Percentiles rank a stretch among this genome's conserved stretches.
These are phyloP conservation scores for Araneus ventricosus DNA, from an alignment of 1,140 invertebrate genomes.

Conservation along the genomic window DNA sequence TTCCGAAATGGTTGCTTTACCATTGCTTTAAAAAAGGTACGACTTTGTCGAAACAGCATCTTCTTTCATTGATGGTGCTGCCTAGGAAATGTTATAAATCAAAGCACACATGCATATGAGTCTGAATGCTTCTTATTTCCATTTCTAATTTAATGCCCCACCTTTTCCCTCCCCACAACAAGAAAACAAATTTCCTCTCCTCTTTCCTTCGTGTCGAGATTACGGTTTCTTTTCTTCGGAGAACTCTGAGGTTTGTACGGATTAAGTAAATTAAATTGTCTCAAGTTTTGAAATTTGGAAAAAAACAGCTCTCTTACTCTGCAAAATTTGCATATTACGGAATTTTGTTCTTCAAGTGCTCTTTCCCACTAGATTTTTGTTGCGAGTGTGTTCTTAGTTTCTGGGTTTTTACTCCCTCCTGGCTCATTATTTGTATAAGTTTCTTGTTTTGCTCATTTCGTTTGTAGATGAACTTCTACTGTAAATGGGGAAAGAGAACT, in stretches of 20 bases:
- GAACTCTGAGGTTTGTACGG: conserved; percentile 1
- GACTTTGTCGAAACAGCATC: no score
- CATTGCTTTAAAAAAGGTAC: no score
- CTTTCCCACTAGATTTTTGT: background rate
- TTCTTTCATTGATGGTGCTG: background rate
- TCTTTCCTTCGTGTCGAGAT: background rate
- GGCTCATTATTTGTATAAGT: conserved; percentile 26
- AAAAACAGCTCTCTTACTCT: conserved; percentile 9
- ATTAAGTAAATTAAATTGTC: conserved; percentile 50
- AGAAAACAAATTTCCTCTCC: conserved; percentile 14
- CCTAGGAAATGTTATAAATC: conserved; percentile 4
- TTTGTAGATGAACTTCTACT: conserved; percentile 11
- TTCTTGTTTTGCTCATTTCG: conserved; percentile 24
- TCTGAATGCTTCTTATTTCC: conserved; percentile 23
- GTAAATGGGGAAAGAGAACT: background rate
- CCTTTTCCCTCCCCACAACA: background rate
- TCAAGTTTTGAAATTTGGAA: conserved; percentile 26
- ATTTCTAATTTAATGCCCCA: conserved; percentile 26
- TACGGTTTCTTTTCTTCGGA: background rate
- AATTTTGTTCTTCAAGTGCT: conserved; percentile 1
- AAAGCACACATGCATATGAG: background rate
- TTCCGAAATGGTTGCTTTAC: no score
- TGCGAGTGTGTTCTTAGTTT: background rate
- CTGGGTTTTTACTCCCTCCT: background rate
- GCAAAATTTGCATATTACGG: conserved; percentile 29